Percentiles rank a stretch among this genome's conserved stretches.
phyloP scores from a whole-genome alignment of 2,113 vertebrate genomes.

The Neoarius graeffei region DNA sequence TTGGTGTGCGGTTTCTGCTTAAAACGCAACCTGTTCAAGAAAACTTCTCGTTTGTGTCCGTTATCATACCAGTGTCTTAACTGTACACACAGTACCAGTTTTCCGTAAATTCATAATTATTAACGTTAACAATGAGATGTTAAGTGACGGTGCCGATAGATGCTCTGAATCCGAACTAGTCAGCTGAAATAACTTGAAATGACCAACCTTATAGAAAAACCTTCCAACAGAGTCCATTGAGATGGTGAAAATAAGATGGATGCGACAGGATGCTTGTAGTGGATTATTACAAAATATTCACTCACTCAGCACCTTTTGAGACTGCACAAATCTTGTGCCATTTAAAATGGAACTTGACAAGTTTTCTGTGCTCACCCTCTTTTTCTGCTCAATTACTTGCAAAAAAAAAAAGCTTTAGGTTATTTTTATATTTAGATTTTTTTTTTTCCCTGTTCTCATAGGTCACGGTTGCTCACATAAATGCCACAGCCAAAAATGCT shows the following conservation, averaged over 20 bases:
- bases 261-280: background rate
- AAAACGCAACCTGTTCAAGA: too few relatives aligned
- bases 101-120: too few relatives aligned
- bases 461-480: constrained; percentile 98
- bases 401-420: background rate
- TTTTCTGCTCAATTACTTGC: background rate
- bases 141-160: background rate
- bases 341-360: background rate
- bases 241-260: background rate
- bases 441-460: constrained; percentile 53
- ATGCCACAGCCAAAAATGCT: constrained; percentile 98
- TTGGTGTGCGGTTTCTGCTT: too few relatives aligned
- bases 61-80: too few relatives aligned
- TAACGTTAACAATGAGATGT: too few relatives aligned
- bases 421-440: background rate
- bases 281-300: background rate
- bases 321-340: background rate
- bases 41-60: too few relatives aligned
- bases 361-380: too few relatives aligned
- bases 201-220: background rate
- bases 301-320: too few relatives aligned
- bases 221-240: background rate
- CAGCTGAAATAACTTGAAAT: background rate
- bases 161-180: background rate
- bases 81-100: too few relatives aligned